Conservation (phyloP, 2,888 invertebrate species). For the Gymnosoma rotundatum region DNA sequence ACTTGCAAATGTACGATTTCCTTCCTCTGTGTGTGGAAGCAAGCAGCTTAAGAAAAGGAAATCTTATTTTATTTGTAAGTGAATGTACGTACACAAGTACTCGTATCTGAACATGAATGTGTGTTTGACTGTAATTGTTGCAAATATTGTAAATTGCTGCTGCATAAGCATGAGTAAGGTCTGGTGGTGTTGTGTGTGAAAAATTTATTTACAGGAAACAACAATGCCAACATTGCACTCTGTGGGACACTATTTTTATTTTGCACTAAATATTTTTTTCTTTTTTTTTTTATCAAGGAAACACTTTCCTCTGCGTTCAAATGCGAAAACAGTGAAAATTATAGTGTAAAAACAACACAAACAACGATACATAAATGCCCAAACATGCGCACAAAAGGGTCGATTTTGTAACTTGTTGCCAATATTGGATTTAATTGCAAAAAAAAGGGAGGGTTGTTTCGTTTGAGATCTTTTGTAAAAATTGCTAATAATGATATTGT, state of each 20-base stretch:
- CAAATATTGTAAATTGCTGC: conserved; percentile 25
- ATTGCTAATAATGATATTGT: conserved; percentile 66
- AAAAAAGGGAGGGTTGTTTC: conserved; percentile 46
- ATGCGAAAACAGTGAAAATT: conserved; percentile 62
- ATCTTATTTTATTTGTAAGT: conserved; percentile 40
- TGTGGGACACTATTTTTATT: conserved; percentile 50
- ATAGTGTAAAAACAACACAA: conserved; percentile 40
- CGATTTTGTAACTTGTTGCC: conserved; percentile 68
- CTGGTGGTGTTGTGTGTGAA: conserved; percentile 54
- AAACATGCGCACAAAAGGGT: conserved; percentile 28
- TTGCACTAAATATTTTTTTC: conserved; percentile 43
- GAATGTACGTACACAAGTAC: not conserved
- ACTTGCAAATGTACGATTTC: conserved; percentile 44
- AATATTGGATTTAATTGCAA: conserved; percentile 27
- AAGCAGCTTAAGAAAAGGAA: conserved; percentile 53
- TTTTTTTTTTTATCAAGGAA: conserved; percentile 36
- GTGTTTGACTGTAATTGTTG: conserved; percentile 10
- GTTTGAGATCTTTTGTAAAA: conserved; percentile 3
- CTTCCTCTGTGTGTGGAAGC: conserved; percentile 63
- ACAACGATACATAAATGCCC: not conserved
- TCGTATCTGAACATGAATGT: not conserved
- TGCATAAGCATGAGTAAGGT: not conserved
- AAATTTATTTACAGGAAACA: conserved; percentile 68
- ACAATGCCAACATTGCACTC: conserved; percentile 58
- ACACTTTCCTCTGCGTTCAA: conserved; percentile 42